Conservation (phyloP, 2,888 invertebrate species). For the Ischnus inquisitorius region DNA sequence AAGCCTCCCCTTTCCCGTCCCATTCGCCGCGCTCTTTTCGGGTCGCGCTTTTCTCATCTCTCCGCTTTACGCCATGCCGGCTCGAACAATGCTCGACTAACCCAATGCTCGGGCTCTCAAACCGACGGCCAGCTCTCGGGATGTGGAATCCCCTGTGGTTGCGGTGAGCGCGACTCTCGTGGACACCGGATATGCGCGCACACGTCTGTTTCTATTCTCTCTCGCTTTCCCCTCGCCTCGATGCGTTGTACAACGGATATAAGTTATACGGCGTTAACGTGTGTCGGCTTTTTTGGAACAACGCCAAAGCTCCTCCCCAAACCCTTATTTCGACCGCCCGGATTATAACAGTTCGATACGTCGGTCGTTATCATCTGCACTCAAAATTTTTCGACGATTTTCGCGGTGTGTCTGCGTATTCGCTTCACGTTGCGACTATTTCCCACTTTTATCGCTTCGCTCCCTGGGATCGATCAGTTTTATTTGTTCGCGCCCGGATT, state of each 20-base stretch:
- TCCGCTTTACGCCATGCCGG: conserved; percentile 37
- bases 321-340: conserved; percentile 16
- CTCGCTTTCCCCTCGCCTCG: background rate
- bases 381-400: conserved; percentile 3
- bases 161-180: conserved; percentile 25
- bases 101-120: conserved; percentile 6
- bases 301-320: conserved; percentile 29
- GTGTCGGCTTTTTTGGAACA: conserved; percentile 38
- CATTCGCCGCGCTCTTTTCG: background rate
- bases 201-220: background rate
- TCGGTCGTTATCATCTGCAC: conserved; percentile 34
- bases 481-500: too few relatives aligned
- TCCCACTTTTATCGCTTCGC: too few relatives aligned
- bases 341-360: conserved; percentile 78
- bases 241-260: conserved; percentile 61
- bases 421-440: too few relatives aligned
- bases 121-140: conserved; percentile 16
- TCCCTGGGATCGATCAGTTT: too few relatives aligned
- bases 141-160: conserved; percentile 57
- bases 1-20: conserved; percentile 13
- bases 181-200: conserved; percentile 59
- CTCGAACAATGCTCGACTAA: conserved; percentile 57
- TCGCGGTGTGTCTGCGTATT: background rate
- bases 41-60: conserved; percentile 30
- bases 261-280: conserved; percentile 65